Evolutionary conservation across 1,140 invertebrate genomes (phyloP).

Genomic region (Drosophila subpulchrella): DNA sequence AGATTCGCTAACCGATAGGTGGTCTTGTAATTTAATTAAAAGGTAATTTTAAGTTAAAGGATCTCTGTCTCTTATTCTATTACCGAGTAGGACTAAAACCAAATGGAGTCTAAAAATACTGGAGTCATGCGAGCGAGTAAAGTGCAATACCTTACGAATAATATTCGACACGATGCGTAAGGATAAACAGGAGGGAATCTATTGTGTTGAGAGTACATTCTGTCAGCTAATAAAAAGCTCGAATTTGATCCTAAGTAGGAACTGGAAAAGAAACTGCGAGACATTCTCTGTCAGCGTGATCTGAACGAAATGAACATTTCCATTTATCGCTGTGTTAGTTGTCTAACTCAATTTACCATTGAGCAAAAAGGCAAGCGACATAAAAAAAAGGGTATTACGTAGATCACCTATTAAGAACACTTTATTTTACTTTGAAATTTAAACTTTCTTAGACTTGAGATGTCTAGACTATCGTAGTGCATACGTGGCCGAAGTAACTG

Average conservation of each 20-base stretch:
- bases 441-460: conserved; percentile 62
- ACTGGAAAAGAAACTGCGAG: conserved; percentile 85
- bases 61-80: background rate
- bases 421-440: background rate
- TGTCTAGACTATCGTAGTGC: conserved; percentile 87
- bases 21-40: background rate
- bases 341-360: conserved; percentile 86
- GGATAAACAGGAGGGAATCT: conserved; percentile 86
- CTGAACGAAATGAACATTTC: conserved; percentile 85
- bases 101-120: conserved; percentile 87
- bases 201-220: conserved; percentile 86
- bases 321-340: conserved; percentile 88
- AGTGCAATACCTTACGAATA: conserved; percentile 86
- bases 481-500: conserved; percentile 85
- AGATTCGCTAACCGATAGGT: conserved; percentile 78
- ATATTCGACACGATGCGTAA: conserved; percentile 87
- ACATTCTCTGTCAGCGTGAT: conserved; percentile 85
- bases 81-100: conserved; percentile 84
- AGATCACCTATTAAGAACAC: background rate
- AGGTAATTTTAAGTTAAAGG: background rate
- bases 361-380: conserved; percentile 79
- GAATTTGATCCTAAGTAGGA: conserved; percentile 75
- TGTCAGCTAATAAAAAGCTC: conserved; percentile 70
- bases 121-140: conserved; percentile 85
- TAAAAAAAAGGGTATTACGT: conserved; percentile 4